phyloP scores from a whole-genome alignment of 2,797 vertebrate genomes.

The Melanotaenia trifasciata region DNA sequence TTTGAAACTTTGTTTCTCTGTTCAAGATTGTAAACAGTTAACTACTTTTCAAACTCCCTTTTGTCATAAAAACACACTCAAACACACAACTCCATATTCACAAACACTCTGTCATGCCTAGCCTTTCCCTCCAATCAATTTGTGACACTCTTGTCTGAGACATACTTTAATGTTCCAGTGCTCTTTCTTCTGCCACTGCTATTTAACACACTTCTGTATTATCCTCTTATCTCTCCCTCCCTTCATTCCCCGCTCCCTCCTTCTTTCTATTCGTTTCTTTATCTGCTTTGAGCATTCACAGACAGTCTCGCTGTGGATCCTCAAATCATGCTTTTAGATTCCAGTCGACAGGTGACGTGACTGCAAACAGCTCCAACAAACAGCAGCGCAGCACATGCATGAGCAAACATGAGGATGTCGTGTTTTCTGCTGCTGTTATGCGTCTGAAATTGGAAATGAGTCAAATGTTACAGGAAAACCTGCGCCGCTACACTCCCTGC shows the following conservation, averaged over 20 bases:
- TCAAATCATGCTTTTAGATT: constrained; percentile 52
- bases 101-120: constrained; percentile 65
- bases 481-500: not conserved
- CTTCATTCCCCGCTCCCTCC: not conserved
- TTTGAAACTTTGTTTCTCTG: not conserved
- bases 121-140: constrained; percentile 77
- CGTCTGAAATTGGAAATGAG: constrained; percentile 44
- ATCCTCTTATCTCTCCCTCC: constrained; percentile 74
- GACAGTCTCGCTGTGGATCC: constrained; percentile 26
- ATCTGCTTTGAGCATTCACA: constrained; percentile 48
- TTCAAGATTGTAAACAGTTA: constrained; percentile 16
- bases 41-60: constrained; percentile 11
- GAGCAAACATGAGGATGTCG: constrained; percentile 3
- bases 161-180: constrained; percentile 76
- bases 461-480: constrained; percentile 33
- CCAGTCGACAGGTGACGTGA: constrained; percentile 47
- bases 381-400: not conserved
- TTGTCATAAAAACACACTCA: constrained; percentile 17
- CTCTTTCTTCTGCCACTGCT: constrained; percentile 73
- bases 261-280: constrained; percentile 33
- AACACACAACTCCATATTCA: constrained; percentile 36
- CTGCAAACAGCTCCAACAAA: constrained; percentile 3
- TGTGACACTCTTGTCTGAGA: constrained; percentile 73
- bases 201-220: constrained; percentile 72
- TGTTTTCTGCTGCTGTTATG: constrained; percentile 7